Base-by-base conservation (phyloP, 2,797 vertebrate species). In the Champsocephalus esox region DNA sequence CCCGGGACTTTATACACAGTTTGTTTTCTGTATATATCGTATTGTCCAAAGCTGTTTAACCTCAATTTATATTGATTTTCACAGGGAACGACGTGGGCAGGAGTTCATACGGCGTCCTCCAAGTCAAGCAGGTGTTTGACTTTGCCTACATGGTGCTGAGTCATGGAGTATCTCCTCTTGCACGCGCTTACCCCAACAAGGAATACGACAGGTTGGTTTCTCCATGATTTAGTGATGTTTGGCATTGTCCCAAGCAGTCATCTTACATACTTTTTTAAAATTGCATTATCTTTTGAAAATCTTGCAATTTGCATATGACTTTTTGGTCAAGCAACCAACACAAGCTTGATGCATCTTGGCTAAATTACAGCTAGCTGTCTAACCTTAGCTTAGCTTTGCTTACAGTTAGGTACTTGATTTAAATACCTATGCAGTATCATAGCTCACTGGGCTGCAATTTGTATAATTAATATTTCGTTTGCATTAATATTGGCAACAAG, bases 61-160 rank as follows among this genome's bases (percentile, higher is more conserved):
- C 32, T 66, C 8, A 3, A 46, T 12, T 3, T 66, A 16, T 43
- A 11, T 59, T 3, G 82, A 28, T 80, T 34, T 59, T 70, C 5
- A 65, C 79, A 99, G 98, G 96, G 61, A 99, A 99, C 12, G 98
- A 99, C 9, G 98, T 99, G 55, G 98, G 98, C 85, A 95, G 97
- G 88, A 99, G 98, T 88, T 99, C 97, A 13, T 99, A 99, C 0
- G 97, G 98, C 71, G 95, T 97, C 88, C 96, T 99, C 92, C 97
- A 99, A 91, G 98, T 99, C 85, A 99, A 99, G 87, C 98, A 99
- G 93, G 97, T 98, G 82, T 99, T 99, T 86, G 98, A 99, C 93
- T 99, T 99, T 70, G 98, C 98, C 72, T 99, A 98, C 93, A 98
- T 99, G 87, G 97, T 98, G 65, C 95, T 99, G 83, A 97, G 95